A percentile compares a stretch with the other conserved stretches of the same genome.
Conservation (phyloP, 1,140 invertebrate genomes). For the Bombus confusus region DNA sequence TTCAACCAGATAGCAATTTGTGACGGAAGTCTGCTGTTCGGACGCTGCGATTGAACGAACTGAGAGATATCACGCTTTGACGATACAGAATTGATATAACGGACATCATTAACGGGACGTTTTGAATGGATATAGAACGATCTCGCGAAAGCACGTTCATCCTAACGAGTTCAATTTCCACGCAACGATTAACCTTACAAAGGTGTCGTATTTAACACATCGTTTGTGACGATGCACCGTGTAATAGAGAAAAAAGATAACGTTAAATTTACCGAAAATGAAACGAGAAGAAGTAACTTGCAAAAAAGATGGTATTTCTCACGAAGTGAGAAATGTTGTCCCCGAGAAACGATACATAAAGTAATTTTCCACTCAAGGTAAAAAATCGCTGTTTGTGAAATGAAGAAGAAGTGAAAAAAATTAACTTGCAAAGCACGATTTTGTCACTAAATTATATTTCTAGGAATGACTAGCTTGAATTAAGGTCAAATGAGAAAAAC, state of each 20-base stretch:
- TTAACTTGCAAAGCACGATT: too few relatives aligned
- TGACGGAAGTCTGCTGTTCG: conserved; percentile 3
- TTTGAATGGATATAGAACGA: conserved; percentile 13
- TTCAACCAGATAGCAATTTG: background rate
- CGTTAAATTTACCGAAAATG: background rate
- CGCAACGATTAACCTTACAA: conserved; percentile 45
- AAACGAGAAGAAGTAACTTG: background rate
- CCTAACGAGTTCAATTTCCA: conserved; percentile 37
- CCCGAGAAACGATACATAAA: background rate
- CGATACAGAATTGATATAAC: conserved; percentile 51
- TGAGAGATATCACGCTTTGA: conserved; percentile 44
- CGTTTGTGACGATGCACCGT: background rate
- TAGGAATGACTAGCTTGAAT: background rate
- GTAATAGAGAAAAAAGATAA: background rate
- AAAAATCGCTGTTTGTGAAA: background rate
- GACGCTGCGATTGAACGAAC: conserved; percentile 31
- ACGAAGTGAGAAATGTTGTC: background rate
- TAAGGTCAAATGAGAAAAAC: background rate
- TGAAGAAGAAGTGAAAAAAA: too few relatives aligned
- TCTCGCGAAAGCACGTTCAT: conserved; percentile 24
- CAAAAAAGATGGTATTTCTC: background rate
- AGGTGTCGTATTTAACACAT: conserved; percentile 34
- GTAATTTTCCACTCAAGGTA: background rate
- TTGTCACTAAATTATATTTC: too few relatives aligned
- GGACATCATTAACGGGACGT: conserved; percentile 18